Percentiles rank a stretch among this genome's conserved stretches.
Conservation (phyloP, 1,140 invertebrate species). For the Pygmarrhopalites habei region DNA sequence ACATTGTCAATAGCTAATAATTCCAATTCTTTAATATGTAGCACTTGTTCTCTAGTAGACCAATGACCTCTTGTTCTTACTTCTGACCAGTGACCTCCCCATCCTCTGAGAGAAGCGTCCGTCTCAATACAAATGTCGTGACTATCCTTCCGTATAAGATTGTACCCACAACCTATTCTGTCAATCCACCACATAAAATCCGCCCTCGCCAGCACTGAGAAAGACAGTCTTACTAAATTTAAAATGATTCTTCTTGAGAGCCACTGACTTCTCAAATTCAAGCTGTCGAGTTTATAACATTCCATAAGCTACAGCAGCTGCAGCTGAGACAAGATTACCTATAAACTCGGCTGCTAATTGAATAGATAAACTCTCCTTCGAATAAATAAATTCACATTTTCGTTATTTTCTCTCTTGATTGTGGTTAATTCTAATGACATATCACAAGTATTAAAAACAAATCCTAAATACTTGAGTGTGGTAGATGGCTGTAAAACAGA, state of each 20-base stretch:
- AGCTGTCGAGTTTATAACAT: slow-evolving; percentile 4
- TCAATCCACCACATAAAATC: slow-evolving; percentile 20
- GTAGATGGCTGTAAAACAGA: neutral
- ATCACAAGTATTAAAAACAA: slow-evolving; percentile 12
- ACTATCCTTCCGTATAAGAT: neutral
- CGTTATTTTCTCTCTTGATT: too few species aligned
- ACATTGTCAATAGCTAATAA: slow-evolving; percentile 13
- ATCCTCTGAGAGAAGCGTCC: slow-evolving; percentile 3
- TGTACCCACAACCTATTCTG: neutral
- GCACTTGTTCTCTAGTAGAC: neutral
- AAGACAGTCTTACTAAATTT: neutral
- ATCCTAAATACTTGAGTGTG: slow-evolving; percentile 9
- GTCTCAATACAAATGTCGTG: neutral
- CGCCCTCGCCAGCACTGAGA: neutral
- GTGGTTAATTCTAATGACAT: too few species aligned
- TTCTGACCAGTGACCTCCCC: neutral
- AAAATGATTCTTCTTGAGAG: neutral
- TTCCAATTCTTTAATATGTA: slow-evolving; percentile 23
- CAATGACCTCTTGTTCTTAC: neutral
- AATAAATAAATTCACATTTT: too few species aligned
- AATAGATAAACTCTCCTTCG: too few species aligned
- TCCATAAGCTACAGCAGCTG: neutral
- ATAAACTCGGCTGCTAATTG: neutral
- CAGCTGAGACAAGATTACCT: neutral
- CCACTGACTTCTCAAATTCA: neutral